These are phyloP conservation scores for Salvelinus alpinus DNA, from an alignment of 2,113 vertebrate species.

Conservation along the genomic window DNA sequence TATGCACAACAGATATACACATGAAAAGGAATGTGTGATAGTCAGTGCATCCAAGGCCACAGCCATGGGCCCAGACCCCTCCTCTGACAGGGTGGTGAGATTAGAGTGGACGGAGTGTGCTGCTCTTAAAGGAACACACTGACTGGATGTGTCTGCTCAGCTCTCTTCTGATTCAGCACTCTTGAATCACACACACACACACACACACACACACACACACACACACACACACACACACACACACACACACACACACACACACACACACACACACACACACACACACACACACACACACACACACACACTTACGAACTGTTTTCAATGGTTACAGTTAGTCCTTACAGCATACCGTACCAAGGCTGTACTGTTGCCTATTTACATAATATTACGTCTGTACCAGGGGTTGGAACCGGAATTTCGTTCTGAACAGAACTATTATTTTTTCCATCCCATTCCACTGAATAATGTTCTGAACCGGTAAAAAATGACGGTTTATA, in stretches of 20 bases:
- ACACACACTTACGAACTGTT: background rate
- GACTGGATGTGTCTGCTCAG: background rate
- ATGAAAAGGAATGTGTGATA: slow-evolving; percentile 10
- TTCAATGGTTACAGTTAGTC: background rate
- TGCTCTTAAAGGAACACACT: background rate
- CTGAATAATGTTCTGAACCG: too few relatives aligned
- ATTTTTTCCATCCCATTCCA: too few relatives aligned
- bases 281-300: slow-evolving; percentile 1
- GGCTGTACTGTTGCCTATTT: background rate
- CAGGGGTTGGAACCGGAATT: too few relatives aligned
- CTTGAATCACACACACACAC: slow-evolving; percentile 1
- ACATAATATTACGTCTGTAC: background rate
- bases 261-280: slow-evolving; percentile 4
- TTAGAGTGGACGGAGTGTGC: background rate
- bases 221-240: slow-evolving; percentile 2
- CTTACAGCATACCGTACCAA: background rate
- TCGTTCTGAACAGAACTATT: too few relatives aligned
- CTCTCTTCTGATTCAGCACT: background rate
- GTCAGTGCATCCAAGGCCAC: background rate
- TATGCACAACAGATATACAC: background rate
- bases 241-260: slow-evolving; percentile 1
- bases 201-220: slow-evolving; percentile 4
- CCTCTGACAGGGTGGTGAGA: background rate
- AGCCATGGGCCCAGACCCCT: too few relatives aligned
- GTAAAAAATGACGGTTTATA: too few relatives aligned